Conservation (phyloP, 2,113 vertebrate genomes). For the Oryzias woworae region DNA sequence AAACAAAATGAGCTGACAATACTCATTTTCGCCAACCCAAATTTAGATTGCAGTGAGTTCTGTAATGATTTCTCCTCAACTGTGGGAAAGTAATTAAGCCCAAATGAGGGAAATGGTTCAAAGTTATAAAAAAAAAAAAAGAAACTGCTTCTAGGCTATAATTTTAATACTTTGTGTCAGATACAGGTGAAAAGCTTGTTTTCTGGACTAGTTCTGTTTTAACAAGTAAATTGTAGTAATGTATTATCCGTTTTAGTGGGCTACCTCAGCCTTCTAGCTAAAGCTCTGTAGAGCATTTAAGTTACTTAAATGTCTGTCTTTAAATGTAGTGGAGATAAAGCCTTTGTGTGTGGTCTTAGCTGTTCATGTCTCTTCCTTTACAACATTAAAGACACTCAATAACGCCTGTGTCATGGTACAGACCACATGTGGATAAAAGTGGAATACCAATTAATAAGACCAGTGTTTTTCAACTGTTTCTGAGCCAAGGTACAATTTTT, state of each 20-base stretch:
- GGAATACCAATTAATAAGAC: constrained; percentile 28
- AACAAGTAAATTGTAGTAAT: constrained; percentile 37
- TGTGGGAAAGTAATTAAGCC: constrained; percentile 55
- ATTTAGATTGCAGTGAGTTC: constrained; percentile 63
- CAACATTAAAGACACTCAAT: constrained; percentile 47
- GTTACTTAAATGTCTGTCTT: constrained; percentile 4
- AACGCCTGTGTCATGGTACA: constrained; percentile 41
- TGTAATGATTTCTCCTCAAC: constrained; percentile 45
- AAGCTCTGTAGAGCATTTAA: constrained; percentile 3
- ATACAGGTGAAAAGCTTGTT: constrained; percentile 45
- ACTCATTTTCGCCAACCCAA: constrained; percentile 39
- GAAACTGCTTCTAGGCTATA: constrained; percentile 10
- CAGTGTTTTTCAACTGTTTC: not conserved
- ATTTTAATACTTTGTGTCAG: constrained; percentile 24
- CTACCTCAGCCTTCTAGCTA: not conserved
- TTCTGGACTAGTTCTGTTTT: constrained; percentile 22
- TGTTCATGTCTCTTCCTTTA: constrained; percentile 19
- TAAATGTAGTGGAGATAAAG: constrained; percentile 8
- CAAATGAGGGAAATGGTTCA: constrained; percentile 32
- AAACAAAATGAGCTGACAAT: constrained; percentile 65
- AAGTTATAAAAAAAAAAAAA: constrained; percentile 30
- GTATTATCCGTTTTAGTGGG: constrained; percentile 25
- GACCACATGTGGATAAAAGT: constrained; percentile 46
- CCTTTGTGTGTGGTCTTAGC: constrained; percentile 7
- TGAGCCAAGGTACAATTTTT: no score